Base-by-base conservation (phyloP, 1,140 invertebrate species). In the Penaeus vannamei region DNA sequence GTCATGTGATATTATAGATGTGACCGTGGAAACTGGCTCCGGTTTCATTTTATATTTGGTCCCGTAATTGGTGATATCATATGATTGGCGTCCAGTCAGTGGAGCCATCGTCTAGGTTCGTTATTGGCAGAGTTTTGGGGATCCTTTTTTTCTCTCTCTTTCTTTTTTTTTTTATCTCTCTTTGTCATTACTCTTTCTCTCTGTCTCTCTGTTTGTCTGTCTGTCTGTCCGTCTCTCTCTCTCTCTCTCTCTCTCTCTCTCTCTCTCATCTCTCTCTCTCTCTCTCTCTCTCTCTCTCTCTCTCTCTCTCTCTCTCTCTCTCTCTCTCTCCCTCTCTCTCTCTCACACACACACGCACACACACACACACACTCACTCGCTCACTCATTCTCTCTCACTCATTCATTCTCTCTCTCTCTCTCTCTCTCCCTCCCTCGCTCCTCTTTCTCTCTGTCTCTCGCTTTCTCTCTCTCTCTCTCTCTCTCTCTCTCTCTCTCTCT, bases 1-100 rank as follows among this genome's bases (percentile, higher is more conserved):
- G 83, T 84, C 83, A 84, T 64, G 66, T 84, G 83, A 84, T 84
- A 84, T 84, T 84, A 84, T 84, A 66, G 83, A 84, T 64, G 36
- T 64, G 83, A 64, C 83, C 83, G 32, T 69, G 83, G 83, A 84
- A 46, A 61, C 83, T 22, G 62, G 83, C 26, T 84, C 83, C 61
- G n/a, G 61, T 84, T 84, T 69, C 83, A 84, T 84, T 84, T 84
- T 84, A 84, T 84, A 84, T 84, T 84, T 84, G 83, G 61, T 42
- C 61, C 26, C 62, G 32, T 84, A 84, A 84, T 84, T 84, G 83
- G 83, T 84, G 83, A 84, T 84, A 84, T 84, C 83, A 84, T 84
- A 84, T 84, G 83, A 84, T 84, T 84, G 83, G 62, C 83, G 61
- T 84, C 36, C 62, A 64, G 60, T 64, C 83, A 69, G 83, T 17